phyloP scores from a whole-genome alignment of 2,113 vertebrate genomes.

The Azemiops feae region DNA sequence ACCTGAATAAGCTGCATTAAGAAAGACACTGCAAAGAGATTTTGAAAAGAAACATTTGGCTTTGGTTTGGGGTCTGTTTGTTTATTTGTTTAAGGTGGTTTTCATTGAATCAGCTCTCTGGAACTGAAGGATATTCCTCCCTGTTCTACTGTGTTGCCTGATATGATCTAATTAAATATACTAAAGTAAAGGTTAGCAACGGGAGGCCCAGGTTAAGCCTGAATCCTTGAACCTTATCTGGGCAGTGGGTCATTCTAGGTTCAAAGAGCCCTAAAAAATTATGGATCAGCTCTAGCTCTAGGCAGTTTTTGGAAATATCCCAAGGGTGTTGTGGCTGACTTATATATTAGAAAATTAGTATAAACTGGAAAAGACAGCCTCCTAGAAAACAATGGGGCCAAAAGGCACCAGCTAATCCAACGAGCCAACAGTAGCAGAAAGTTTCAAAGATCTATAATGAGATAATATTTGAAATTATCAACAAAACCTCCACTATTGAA shows the following conservation, averaged over 20 bases:
- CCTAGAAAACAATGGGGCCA: background rate
- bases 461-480: background rate
- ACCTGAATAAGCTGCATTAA: background rate
- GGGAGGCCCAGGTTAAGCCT: background rate
- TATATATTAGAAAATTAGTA: background rate
- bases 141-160: background rate
- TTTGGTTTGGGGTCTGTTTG: background rate
- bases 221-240: background rate
- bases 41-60: background rate
- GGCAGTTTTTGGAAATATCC: background rate
- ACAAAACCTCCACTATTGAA: background rate
- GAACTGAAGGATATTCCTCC: background rate
- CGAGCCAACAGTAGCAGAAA: background rate
- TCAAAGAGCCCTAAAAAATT: background rate
- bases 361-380: background rate
- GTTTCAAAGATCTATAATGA: background rate
- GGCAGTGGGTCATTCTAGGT: background rate
- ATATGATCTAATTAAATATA: background rate
- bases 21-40: background rate
- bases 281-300: background rate
- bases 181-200: background rate
- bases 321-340: background rate
- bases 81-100: background rate
- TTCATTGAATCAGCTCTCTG: background rate
- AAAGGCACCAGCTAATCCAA: background rate